Conservation (phyloP, 1,140 invertebrate species). For the Frieseomelitta varia region DNA sequence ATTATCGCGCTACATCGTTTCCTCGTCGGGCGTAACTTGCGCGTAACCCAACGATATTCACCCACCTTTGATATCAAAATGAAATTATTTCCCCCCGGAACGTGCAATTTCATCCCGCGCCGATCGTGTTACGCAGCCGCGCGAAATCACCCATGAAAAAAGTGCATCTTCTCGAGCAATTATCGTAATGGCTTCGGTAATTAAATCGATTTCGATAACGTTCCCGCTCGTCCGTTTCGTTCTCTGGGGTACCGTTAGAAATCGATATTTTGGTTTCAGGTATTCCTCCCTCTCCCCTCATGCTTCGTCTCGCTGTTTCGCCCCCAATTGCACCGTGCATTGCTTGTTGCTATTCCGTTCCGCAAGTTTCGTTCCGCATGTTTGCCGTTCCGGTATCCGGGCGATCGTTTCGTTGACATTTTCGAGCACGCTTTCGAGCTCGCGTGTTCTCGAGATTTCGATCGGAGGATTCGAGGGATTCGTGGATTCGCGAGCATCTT, state of each 20-base stretch:
- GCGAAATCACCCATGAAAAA: constrained; percentile 12
- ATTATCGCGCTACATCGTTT: not conserved
- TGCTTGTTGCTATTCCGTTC: not conserved
- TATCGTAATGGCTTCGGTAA: constrained; percentile 33
- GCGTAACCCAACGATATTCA: not conserved
- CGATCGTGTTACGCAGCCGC: not conserved
- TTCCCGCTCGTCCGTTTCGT: not conserved
- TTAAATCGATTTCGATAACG: constrained; percentile 40
- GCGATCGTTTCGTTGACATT: not conserved
- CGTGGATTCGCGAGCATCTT: too few species aligned
- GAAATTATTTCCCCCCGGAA: constrained; percentile 16
- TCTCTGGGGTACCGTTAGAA: constrained; percentile 8
- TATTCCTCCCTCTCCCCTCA: not conserved
- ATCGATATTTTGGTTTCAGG: not conserved
- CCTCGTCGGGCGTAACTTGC: not conserved
- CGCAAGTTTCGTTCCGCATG: not conserved
- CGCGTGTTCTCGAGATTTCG: not conserved
- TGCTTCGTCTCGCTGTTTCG: not conserved
- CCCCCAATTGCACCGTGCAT: not conserved
- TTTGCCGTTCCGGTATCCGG: too few species aligned
- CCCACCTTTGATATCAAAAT: constrained; percentile 6
- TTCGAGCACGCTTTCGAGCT: not conserved
- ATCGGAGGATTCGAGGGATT: not conserved
- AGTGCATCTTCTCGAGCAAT: constrained; percentile 4
- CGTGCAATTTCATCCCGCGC: not conserved